Conservation (phyloP, 2,797 vertebrate genomes). For the Malacoctenus gilli region DNA sequence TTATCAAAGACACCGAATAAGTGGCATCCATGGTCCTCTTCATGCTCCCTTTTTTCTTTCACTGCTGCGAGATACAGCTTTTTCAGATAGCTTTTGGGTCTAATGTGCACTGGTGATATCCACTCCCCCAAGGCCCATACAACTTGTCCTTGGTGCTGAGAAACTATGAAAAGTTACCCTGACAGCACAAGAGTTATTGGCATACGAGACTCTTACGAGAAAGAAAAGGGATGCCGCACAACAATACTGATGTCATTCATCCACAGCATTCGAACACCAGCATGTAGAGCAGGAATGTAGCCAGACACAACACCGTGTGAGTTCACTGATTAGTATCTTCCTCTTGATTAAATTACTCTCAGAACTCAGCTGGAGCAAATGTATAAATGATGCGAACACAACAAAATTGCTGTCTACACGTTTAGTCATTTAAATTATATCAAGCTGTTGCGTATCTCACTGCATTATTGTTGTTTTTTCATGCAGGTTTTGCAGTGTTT, state of each 20-base stretch:
- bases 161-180: conserved; percentile 57
- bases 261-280: background rate
- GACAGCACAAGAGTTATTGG: conserved; percentile 36
- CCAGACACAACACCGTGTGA: conserved; percentile 6
- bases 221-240: conserved; percentile 19
- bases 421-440: background rate
- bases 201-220: conserved; percentile 45
- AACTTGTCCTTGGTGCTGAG: conserved; percentile 65
- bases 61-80: conserved; percentile 33
- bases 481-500: too few species aligned
- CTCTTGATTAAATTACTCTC: conserved; percentile 21
- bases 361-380: conserved; percentile 9
- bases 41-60: conserved; percentile 14
- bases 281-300: conserved; percentile 7
- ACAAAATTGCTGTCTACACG: conserved; percentile 1
- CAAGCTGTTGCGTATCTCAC: background rate
- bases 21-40: conserved; percentile 53
- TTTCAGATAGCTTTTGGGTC: conserved; percentile 51
- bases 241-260: conserved; percentile 31
- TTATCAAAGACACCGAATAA: conserved; percentile 65
- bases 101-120: conserved; percentile 53
- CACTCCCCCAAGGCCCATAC: conserved; percentile 43
- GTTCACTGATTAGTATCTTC: conserved; percentile 15
- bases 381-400: background rate
- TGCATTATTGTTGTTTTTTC: background rate